These are phyloP conservation scores for Cryptops parisi DNA, from an alignment of 2,888 invertebrate species.

Conservation along the genomic window DNA sequence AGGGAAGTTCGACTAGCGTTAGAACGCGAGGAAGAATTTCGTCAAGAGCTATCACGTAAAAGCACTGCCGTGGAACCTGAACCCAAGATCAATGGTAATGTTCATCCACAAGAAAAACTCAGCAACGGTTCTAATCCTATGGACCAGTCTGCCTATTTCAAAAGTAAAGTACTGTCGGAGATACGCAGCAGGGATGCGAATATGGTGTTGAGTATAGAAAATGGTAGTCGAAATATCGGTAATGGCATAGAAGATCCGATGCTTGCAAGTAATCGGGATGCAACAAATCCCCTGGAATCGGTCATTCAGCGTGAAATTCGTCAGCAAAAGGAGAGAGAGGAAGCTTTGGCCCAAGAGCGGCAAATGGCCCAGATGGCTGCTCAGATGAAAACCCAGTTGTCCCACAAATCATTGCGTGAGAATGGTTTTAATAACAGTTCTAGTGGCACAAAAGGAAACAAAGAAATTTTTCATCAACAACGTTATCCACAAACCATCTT, in stretches of 20 bases:
- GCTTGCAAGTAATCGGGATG: background rate
- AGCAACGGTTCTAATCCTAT: background rate
- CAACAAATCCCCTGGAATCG: conserved; percentile 23
- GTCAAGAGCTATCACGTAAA: background rate
- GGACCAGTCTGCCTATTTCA: background rate
- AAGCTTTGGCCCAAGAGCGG: conserved; percentile 25
- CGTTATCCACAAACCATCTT: background rate
- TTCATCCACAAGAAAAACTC: too few species aligned
- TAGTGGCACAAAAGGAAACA: background rate
- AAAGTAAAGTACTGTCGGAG: background rate
- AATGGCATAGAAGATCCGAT: background rate
- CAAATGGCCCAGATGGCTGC: conserved; percentile 18
- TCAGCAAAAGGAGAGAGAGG: conserved; percentile 28
- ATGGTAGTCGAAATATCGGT: background rate
- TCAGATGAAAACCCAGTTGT: conserved; percentile 2
- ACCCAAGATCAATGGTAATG: background rate
- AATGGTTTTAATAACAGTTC: background rate
- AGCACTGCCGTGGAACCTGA: too few species aligned
- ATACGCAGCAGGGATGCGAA: background rate
- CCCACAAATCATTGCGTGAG: background rate
- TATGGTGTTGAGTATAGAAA: background rate
- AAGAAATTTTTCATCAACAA: background rate
- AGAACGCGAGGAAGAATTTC: background rate
- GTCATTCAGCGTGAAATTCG: conserved; percentile 31
- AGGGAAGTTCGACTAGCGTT: background rate